A percentile compares a stretch with the other conserved stretches of the same genome.
phyloP scores from a whole-genome alignment of 2,113 vertebrate species.

The Sinocyclocheilus anshuiensis region DNA sequence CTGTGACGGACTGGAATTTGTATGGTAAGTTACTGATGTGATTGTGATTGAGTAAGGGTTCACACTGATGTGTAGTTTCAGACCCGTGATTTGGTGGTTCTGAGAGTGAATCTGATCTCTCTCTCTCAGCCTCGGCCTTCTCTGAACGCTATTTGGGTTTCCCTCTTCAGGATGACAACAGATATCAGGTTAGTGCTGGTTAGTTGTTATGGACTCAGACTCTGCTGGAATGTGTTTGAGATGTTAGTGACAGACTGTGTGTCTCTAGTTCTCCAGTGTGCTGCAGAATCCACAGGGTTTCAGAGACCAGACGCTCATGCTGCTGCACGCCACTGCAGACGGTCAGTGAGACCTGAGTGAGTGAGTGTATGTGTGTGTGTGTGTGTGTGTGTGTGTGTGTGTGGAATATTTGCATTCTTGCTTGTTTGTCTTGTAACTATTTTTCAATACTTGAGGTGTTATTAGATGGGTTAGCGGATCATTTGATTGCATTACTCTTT shows the following conservation, averaged over 20 bases:
- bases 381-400: too few relatives aligned
- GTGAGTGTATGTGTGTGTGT: too few relatives aligned
- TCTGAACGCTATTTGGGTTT: slow-evolving; percentile 93
- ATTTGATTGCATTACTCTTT: background rate
- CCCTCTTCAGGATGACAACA: slow-evolving; percentile 88
- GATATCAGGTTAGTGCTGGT: slow-evolving; percentile 84
- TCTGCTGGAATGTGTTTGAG: slow-evolving; percentile 18
- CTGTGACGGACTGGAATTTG: slow-evolving; percentile 90
- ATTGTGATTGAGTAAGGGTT: background rate
- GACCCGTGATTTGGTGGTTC: background rate
- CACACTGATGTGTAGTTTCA: background rate
- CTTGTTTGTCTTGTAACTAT: too few relatives aligned
- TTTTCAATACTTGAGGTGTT: too few relatives aligned
- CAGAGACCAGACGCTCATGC: slow-evolving; percentile 88
- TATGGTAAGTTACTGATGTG: slow-evolving; percentile 82
- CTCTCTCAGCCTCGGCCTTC: slow-evolving; percentile 87
- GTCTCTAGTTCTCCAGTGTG: slow-evolving; percentile 85
- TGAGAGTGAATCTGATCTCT: background rate
- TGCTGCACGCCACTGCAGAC: slow-evolving; percentile 93
- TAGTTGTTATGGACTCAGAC: background rate
- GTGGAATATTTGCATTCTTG: too few relatives aligned
- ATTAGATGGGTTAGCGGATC: too few relatives aligned
- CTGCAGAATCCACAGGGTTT: slow-evolving; percentile 90
- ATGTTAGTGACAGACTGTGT: slow-evolving; percentile 15
- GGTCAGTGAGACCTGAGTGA: slow-evolving; percentile 74